A percentile compares a stretch with the other conserved stretches of the same genome.
phyloP scores from a whole-genome alignment of 1,140 invertebrate genomes.

The Ceratitis capitata region DNA sequence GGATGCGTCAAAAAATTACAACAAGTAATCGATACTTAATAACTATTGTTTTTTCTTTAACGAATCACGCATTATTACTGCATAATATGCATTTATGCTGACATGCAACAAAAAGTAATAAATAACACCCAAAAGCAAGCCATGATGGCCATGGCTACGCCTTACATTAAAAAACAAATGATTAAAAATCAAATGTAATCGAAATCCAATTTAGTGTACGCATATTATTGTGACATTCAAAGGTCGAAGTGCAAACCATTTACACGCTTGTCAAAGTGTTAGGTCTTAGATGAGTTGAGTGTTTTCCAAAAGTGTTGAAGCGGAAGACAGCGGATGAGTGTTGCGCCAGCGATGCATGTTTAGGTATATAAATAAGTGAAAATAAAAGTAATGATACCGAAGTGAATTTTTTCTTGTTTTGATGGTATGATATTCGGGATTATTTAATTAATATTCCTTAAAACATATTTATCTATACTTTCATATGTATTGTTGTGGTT shows the following conservation, averaged over 20 bases:
- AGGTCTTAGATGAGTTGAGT: neutral
- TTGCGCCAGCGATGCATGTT: neutral
- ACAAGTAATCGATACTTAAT: neutral
- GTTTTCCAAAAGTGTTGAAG: neutral
- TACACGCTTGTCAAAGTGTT: conserved; percentile 16
- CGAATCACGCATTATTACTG: neutral
- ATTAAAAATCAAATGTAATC: neutral
- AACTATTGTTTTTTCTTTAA: neutral
- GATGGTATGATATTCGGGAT: too few species aligned
- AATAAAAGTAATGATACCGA: too few species aligned
- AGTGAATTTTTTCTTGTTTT: too few species aligned
- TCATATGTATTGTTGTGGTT: too few species aligned
- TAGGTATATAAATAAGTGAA: too few species aligned
- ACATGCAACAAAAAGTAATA: neutral
- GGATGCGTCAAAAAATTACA: neutral
- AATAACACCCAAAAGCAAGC: too few species aligned
- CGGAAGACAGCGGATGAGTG: neutral
- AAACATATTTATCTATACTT: too few species aligned
- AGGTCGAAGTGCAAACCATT: neutral
- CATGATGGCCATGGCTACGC: neutral
- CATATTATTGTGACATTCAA: conserved; percentile 7
- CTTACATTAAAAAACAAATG: neutral
- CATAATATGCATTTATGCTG: neutral
- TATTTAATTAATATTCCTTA: too few species aligned
- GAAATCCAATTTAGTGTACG: neutral